Evolutionary conservation across 2,888 invertebrate species (phyloP), one percentile per base, ranked within the genome.

Genomic region (Habroteleia sp.): DNA sequence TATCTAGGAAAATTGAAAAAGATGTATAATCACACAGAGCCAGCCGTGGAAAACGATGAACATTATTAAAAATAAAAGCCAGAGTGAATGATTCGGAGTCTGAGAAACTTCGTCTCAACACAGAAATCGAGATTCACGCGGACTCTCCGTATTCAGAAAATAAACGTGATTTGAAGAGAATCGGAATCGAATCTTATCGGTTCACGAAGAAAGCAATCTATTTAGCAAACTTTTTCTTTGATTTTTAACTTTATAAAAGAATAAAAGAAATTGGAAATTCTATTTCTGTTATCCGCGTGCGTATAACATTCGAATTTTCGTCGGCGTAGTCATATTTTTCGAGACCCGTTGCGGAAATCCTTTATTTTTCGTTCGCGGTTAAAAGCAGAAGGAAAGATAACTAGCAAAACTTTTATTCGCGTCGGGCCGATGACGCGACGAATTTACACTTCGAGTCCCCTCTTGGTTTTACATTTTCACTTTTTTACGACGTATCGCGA

Each of bases 401-500:
- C 46, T 54, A 27, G 48, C 65, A 7, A 33, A 66, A 71, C 52
- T 66, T 74, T 74, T 66, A 48, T 54, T 44, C 65, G 41, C 41
- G 35, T 10, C 60, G 29, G 46, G 44, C 16, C 50, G 10, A 25
- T 29, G 58, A 29, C 69, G 69, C 62, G 62, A 56, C 50, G 56
- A 52, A 23, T 66, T 54, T 69, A 52, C 63, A 72, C 56, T 39
- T 7, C 37, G 58, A 74, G 35, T 7, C 37, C 25, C 60, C 17
- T n/a, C 10, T 17, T 8, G 2, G 2, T 8, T n/a, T 14, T 35
- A 29, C 42, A 54, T 27, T 27, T 29, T 48, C 48, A 31, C 33
- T 44, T 35, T 46, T 31, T 31, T 33, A 1, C 20, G 27, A 1
- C 13, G 37, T 39, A 52, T 65, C 42, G 3, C 42, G 23, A 10